phyloP scores from a whole-genome alignment of 2,797 vertebrate species.

The Distichodus sexfasciatus region DNA sequence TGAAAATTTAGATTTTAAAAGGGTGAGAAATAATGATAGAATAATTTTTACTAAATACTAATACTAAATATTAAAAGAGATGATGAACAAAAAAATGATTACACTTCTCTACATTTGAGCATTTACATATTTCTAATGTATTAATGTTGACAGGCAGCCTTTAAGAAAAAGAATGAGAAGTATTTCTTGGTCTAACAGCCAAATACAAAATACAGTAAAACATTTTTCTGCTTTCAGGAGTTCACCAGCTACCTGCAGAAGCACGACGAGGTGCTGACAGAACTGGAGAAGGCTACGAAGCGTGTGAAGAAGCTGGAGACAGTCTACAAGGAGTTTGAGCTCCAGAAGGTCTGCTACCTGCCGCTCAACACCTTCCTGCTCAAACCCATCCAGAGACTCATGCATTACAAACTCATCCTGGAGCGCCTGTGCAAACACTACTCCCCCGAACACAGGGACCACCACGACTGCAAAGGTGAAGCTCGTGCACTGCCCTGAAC shows the following conservation, averaged over 20 bases:
- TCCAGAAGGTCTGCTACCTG: constrained; percentile 96
- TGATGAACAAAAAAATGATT: no score
- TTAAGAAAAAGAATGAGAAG: no score
- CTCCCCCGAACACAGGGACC: constrained; percentile 75
- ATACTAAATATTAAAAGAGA: no score
- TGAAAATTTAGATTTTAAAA: no score
- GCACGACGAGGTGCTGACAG: constrained; percentile 85
- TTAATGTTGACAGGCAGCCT: no score
- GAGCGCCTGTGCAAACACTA: constrained; percentile 85
- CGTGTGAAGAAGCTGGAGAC: constrained; percentile 84
- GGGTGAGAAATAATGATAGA: no score
- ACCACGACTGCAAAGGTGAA: constrained; percentile 83
- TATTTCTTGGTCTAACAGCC: no score
- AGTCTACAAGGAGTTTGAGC: constrained; percentile 91
- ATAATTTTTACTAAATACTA: no score
- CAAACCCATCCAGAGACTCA: constrained; percentile 93
- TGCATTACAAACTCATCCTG: constrained; percentile 92
- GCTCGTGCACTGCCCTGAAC: neutral
- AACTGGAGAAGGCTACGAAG: constrained; percentile 87
- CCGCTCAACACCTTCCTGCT: constrained; percentile 93
- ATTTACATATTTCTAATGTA: no score
- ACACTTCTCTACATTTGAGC: no score
- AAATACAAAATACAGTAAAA: no score
- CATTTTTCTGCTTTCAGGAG: constrained; percentile 64
- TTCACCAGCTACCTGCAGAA: constrained; percentile 86